A percentile compares a stretch with the other conserved stretches of the same genome.
These are phyloP conservation scores for Bos javanicus DNA, from an alignment of 2,113 vertebrate genomes.

Conservation along the genomic window DNA sequence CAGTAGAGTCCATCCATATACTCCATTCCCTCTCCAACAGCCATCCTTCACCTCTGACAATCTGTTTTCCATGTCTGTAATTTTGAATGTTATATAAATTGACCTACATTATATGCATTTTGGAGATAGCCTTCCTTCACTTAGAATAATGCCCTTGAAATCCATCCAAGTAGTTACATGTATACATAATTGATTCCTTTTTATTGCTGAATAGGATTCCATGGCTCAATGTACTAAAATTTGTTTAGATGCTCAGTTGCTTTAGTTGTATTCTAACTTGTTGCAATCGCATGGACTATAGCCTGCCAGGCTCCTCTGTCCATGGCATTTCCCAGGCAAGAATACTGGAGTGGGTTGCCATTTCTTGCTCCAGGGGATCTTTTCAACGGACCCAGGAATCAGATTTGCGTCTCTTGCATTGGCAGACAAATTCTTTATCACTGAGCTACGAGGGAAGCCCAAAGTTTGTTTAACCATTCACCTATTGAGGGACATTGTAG, in stretches of 20 bases:
- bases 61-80: not conserved
- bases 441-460: not conserved
- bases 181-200: not conserved
- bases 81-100: not conserved
- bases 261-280: not conserved
- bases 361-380: not conserved
- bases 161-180: not conserved
- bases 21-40: not conserved
- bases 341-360: not conserved
- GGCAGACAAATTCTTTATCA: not conserved
- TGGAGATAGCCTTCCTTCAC: not conserved
- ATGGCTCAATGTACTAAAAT: not conserved
- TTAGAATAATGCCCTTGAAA: not conserved
- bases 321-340: not conserved
- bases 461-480: not conserved
- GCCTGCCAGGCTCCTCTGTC: not conserved
- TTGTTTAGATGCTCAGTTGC: not conserved
- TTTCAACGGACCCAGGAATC: not conserved
- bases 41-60: not conserved
- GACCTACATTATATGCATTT: not conserved
- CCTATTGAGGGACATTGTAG: not conserved
- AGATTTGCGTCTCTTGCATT: not conserved
- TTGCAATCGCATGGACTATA: not conserved
- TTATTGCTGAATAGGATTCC: not conserved
- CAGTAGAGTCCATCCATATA: not conserved